Conservation (phyloP, 2,797 vertebrate genomes). For the Poecilia velifera region DNA sequence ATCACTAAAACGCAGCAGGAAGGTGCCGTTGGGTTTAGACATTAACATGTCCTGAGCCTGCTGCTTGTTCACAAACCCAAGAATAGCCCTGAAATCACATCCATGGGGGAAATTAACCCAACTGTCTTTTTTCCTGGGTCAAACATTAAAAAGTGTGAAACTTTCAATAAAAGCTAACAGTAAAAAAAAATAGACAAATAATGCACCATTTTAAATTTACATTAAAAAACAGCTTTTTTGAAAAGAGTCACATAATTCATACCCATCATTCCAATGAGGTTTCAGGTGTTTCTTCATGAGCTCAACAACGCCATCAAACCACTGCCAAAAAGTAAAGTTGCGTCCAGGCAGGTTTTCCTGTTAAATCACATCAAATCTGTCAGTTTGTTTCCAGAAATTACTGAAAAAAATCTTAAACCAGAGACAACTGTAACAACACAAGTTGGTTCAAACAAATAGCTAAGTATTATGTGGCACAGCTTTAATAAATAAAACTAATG, state of each 20-base stretch:
- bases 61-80: constrained; percentile 97
- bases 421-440: background rate
- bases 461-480: background rate
- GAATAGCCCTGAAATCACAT: constrained; percentile 84
- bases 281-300: constrained; percentile 93
- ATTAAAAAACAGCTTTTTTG: background rate
- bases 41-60: constrained; percentile 94
- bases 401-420: background rate
- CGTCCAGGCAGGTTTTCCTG: constrained; percentile 95
- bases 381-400: background rate
- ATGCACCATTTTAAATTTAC: background rate
- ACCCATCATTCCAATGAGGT: constrained; percentile 98
- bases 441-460: background rate
- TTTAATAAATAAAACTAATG: background rate
- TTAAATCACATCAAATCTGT: constrained; percentile 7
- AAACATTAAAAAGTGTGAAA: background rate
- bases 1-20: constrained; percentile 95
- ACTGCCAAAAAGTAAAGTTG: constrained; percentile 98
- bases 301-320: constrained; percentile 98
- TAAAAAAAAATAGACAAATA: background rate
- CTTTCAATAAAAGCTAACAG: background rate
- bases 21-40: constrained; percentile 95
- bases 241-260: constrained; percentile 34
- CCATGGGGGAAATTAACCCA: background rate
- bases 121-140: background rate